These are phyloP conservation scores for Stenodema calcarata DNA, from an alignment of 2,888 invertebrate species.

Conservation along the genomic window DNA sequence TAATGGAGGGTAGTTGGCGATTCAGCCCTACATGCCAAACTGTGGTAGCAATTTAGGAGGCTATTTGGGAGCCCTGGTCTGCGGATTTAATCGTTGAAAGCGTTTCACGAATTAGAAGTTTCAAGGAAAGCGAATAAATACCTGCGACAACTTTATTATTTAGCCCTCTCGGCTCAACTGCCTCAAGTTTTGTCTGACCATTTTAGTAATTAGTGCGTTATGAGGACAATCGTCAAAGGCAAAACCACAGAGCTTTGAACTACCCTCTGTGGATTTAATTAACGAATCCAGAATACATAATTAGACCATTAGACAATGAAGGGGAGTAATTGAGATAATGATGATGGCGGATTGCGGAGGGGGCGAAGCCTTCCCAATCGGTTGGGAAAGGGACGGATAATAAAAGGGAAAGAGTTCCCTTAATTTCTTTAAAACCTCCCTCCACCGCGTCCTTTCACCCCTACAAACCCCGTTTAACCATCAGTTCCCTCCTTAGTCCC, in stretches of 20 bases:
- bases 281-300: constrained; percentile 46
- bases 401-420: constrained; percentile 19
- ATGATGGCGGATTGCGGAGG: constrained; percentile 34
- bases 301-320: constrained; percentile 46
- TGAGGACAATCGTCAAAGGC: constrained; percentile 29
- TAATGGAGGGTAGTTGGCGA: no score
- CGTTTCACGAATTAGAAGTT: no score
- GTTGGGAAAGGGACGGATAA: background rate
- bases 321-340: constrained; percentile 44
- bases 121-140: no score
- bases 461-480: background rate
- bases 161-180: background rate
- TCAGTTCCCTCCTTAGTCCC: background rate
- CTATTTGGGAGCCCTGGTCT: no score
- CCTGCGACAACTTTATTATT: background rate
- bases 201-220: constrained; percentile 22
- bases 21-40: no score
- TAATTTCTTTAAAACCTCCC: constrained; percentile 16
- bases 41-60: no score
- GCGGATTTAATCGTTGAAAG: no score
- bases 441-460: background rate
- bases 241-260: constrained; percentile 26
- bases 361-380: background rate
- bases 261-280: constrained; percentile 37
- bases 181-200: background rate